Conservation (phyloP, 2,888 invertebrate genomes). For the Doris montereyensis region DNA sequence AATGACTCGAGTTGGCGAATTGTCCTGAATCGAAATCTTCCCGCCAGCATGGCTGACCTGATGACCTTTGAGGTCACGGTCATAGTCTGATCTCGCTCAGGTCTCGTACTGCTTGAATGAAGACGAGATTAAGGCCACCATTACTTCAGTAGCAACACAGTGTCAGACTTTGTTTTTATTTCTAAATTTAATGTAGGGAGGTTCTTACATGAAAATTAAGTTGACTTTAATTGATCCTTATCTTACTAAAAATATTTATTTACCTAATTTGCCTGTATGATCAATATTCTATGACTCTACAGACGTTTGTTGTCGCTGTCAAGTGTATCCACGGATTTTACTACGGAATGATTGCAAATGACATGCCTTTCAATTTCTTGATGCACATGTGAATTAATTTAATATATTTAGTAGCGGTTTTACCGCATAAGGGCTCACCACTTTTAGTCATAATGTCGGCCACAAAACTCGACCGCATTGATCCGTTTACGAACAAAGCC, state of each 20-base stretch:
- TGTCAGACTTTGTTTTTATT: slow-evolving; percentile 46
- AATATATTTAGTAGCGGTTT: slow-evolving; percentile 40
- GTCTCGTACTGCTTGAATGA: slow-evolving; percentile 48
- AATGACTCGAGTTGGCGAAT: not conserved
- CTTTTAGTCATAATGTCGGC: slow-evolving; percentile 75
- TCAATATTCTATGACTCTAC: not conserved
- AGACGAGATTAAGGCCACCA: slow-evolving; percentile 52
- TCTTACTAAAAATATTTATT: not conserved
- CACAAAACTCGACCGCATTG: slow-evolving; percentile 92
- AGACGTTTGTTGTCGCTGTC: slow-evolving; percentile 42
- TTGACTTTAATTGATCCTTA: not conserved
- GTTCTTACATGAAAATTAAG: not conserved
- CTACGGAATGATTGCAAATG: slow-evolving; percentile 43
- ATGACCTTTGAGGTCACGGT: slow-evolving; percentile 45
- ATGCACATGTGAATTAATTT: slow-evolving; percentile 46
- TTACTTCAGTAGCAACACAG: slow-evolving; percentile 52
- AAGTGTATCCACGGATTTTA: slow-evolving; percentile 51
- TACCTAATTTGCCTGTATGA: not conserved
- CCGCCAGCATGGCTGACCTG: slow-evolving; percentile 10
- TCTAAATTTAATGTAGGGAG: slow-evolving; percentile 16
- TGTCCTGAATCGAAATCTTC: not conserved
- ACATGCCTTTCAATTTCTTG: slow-evolving; percentile 39
- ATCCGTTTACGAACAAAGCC: slow-evolving; percentile 92
- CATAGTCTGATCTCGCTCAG: slow-evolving; percentile 44
- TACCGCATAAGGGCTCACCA: slow-evolving; percentile 44